Evolutionary conservation across 2,113 vertebrate species (phyloP), one percentile per base, ranked within the genome.

Genomic region (Heterochromis multidens): DNA sequence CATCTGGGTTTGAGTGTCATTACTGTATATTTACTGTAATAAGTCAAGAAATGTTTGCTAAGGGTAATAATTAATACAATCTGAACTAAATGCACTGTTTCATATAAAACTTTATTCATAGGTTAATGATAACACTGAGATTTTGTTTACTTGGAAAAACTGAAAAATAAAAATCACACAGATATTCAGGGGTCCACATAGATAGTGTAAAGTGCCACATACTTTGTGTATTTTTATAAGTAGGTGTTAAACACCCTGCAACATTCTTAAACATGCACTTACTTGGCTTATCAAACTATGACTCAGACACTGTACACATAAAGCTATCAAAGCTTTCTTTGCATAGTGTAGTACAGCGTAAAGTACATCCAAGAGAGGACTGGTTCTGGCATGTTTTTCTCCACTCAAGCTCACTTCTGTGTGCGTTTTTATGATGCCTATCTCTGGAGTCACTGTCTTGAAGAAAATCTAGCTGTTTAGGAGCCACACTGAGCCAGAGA

Each of bases 401-500:
- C 46, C 57, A 19, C 40, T 67, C 35, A 8, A 35, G 21, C 57
- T 80, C 27, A 5, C 31, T 35, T 58, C 10, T 76, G 10, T 67
- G 19, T 70, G 40, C 49, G 77, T 70, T 31, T 82, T 23, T 65
- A 37, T 74, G 7, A 85, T 80, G 37, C 14, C 49, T 35, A 21
- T 83, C 65, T 80, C 58, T 80, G n/a, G 60, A 29, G 58, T 74
- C 12, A 61, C 80, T 81, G 63, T 49, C 77, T 62, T 37, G 79
- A 27, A 83, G 67, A 80, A 77, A 78, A n/a, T 82, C 52, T 81
- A 72, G 83, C 81, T 74, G 77, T 81, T 77, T 72, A 49, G 56
- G 29, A 67, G 86, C 86, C 60, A 83, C 61, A 77, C 5, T 77
- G 87, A 88, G 92, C 81, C 80, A 83, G 77, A 83, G 65, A 90